Conservation (phyloP, 2,888 invertebrate genomes). For the Palloptera scutellata region DNA sequence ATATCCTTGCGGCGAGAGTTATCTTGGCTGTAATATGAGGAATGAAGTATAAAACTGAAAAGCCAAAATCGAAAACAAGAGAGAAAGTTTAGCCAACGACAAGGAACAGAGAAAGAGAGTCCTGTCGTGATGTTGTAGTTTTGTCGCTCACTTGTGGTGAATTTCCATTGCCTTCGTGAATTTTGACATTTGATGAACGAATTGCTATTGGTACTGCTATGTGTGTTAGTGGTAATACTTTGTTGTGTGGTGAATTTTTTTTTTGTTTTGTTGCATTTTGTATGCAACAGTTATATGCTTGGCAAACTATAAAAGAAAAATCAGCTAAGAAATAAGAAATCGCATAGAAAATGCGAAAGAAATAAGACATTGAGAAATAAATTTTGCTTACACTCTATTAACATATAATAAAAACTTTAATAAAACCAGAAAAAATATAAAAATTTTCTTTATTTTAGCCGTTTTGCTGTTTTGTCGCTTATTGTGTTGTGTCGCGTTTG, state of each 20-base stretch:
- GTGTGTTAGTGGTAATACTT: background rate
- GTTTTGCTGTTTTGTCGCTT: slow-evolving; percentile 15
- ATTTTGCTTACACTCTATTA: too few relatives aligned
- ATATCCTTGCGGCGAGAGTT: slow-evolving; percentile 16
- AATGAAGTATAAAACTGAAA: too few relatives aligned
- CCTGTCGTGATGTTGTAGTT: background rate
- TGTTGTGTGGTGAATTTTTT: slow-evolving; percentile 3
- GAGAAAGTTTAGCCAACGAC: too few relatives aligned
- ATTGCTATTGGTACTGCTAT: background rate
- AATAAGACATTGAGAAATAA: too few relatives aligned
- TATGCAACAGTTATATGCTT: background rate
- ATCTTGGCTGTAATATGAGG: too few relatives aligned
- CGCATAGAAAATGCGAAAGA: too few relatives aligned
- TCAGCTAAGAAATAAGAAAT: background rate
- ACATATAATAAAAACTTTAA: too few relatives aligned
- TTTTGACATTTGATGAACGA: slow-evolving; percentile 1
- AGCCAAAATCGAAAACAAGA: too few relatives aligned
- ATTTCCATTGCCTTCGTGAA: background rate
- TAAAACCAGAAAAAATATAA: too few relatives aligned
- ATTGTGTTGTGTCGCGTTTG: background rate
- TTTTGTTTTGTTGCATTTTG: too few relatives aligned
- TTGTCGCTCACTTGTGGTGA: background rate
- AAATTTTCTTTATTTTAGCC: background rate
- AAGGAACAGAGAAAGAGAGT: background rate
- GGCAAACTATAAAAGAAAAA: background rate